A percentile compares a stretch with the other conserved stretches of the same genome.
These are phyloP conservation scores for Baronia brevicornis DNA, from an alignment of 2,888 invertebrate genomes.

Conservation along the genomic window DNA sequence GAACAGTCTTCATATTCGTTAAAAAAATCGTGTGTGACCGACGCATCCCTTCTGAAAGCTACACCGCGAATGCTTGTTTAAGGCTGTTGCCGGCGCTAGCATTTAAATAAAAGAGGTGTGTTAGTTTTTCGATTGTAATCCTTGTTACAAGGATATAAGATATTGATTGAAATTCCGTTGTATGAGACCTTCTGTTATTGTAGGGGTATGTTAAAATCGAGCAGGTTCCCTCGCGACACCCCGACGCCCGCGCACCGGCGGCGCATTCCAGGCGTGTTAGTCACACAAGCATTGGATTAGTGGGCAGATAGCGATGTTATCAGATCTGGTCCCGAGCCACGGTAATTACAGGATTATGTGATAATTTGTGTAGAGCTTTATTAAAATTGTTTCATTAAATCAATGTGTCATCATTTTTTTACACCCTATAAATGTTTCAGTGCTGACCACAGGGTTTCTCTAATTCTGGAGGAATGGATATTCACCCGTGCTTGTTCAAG, in stretches of 20 bases:
- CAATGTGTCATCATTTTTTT: constrained; percentile 10
- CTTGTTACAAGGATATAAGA: not conserved
- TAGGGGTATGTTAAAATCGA: constrained; percentile 16
- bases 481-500: too few relatives aligned
- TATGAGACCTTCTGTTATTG: constrained; percentile 19
- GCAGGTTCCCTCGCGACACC: constrained; percentile 26
- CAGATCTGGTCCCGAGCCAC: constrained; percentile 29
- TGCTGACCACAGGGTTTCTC: too few relatives aligned
- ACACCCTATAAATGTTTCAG: too few relatives aligned
- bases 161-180: constrained; percentile 7
- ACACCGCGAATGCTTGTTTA: constrained; percentile 21
- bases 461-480: too few relatives aligned
- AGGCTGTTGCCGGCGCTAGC: constrained; percentile 28
- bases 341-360: constrained; percentile 47
- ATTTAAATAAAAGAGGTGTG: constrained; percentile 13
- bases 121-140: not conserved
- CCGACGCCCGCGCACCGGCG: constrained; percentile 21
- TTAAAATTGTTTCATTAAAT: constrained; percentile 33
- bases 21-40: too few relatives aligned
- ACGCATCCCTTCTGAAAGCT: constrained; percentile 21
- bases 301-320: constrained; percentile 47
- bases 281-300: constrained; percentile 36
- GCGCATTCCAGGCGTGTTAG: constrained; percentile 29
- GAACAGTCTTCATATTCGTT: too few relatives aligned
- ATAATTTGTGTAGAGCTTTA: constrained; percentile 45